Conservation (phyloP, 2,113 vertebrate species). For the Ctenodactylus gundi region DNA sequence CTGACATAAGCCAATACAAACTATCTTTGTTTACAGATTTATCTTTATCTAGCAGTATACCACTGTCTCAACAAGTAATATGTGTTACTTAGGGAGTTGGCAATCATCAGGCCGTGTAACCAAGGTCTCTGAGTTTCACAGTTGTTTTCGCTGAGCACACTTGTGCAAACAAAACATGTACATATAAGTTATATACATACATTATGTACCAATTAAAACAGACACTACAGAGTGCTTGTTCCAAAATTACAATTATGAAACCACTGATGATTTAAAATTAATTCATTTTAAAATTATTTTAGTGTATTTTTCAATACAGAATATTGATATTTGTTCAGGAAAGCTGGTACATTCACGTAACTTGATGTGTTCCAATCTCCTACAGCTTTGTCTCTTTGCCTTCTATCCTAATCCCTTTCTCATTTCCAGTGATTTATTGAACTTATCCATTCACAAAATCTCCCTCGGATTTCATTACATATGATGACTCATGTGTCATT, state of each 20-base stretch:
- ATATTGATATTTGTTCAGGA: background rate
- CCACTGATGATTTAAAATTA: no score
- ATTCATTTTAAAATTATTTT: background rate
- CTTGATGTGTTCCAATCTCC: no score
- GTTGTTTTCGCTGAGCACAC: background rate
- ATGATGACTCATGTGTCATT: background rate
- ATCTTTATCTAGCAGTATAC: background rate
- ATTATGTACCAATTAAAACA: background rate
- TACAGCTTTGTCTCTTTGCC: no score
- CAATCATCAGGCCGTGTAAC: background rate
- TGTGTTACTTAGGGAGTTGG: background rate
- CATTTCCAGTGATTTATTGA: background rate
- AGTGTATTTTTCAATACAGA: background rate
- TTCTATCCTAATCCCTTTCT: no score
- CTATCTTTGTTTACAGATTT: background rate
- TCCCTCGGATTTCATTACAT: background rate
- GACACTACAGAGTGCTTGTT: background rate
- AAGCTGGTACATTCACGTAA: background rate
- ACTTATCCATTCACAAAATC: background rate
- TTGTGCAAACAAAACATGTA: background rate
- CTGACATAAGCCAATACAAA: background rate
- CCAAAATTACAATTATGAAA: no score
- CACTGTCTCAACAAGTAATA: background rate
- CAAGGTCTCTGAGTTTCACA: background rate
- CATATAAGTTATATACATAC: background rate